phyloP scores from a whole-genome alignment of 1,140 invertebrate genomes.

The Tetragonula clypearis region DNA sequence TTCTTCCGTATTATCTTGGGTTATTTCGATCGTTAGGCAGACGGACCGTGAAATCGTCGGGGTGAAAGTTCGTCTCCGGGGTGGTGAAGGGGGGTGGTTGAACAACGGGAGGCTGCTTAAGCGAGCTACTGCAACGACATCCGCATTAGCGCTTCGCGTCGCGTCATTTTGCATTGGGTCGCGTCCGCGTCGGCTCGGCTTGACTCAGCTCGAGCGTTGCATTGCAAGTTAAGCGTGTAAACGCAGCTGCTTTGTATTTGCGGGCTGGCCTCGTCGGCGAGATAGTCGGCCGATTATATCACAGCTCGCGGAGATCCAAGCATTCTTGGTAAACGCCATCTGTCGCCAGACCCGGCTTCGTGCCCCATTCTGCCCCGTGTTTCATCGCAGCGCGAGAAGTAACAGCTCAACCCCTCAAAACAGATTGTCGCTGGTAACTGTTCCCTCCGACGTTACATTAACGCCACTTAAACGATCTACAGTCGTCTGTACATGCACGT shows the following conservation, averaged over 20 bases:
- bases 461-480: conserved; percentile 14
- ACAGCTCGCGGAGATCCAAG: conserved; percentile 55
- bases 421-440: conserved; percentile 30
- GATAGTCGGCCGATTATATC: conserved; percentile 55
- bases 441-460: background rate
- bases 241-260: conserved; percentile 69
- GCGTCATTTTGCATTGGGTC: background rate
- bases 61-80: background rate
- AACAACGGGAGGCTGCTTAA: background rate
- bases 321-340: conserved; percentile 65
- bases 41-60: background rate
- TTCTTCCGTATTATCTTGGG: background rate
- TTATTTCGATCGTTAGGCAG: background rate
- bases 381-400: conserved; percentile 26
- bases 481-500: too few relatives aligned
- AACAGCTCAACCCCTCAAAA: conserved; percentile 44
- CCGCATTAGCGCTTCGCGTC: conserved; percentile 30
- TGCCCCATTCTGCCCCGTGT: background rate
- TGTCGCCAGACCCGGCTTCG: conserved; percentile 45
- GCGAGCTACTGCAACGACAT: conserved; percentile 20
- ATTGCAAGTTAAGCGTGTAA: conserved; percentile 57
- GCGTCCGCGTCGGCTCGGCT: conserved; percentile 9
- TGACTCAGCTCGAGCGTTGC: conserved; percentile 15
- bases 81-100: background rate
- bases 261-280: conserved; percentile 31